Conservation (phyloP, 2,113 vertebrate species). For the Plecturocebus donacophilus region DNA sequence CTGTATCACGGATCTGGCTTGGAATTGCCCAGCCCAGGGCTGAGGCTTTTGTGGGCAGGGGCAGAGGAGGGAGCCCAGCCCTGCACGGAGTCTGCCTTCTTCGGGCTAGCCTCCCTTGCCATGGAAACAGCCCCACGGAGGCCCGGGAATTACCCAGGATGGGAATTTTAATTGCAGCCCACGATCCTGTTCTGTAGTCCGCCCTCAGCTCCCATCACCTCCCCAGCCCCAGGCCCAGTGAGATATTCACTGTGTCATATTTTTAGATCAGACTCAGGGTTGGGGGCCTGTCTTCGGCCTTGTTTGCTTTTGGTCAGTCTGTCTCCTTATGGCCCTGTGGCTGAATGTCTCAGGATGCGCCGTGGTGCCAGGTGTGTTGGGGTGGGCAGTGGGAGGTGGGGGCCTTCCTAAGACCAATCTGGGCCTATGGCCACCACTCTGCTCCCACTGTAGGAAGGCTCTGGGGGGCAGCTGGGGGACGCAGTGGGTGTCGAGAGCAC, state of each 20-base stretch:
- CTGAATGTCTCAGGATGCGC: not conserved
- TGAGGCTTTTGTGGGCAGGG: not conserved
- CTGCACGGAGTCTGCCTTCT: not conserved
- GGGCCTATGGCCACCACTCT: not conserved
- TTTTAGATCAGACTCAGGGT: not conserved
- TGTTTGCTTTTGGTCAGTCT: not conserved
- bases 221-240: not conserved
- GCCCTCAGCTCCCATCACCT: not conserved
- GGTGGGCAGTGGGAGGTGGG: not conserved
- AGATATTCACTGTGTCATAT: not conserved
- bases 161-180: constrained; percentile 37
- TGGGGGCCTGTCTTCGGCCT: not conserved
- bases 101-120: not conserved
- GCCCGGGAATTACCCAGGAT: constrained; percentile 35
- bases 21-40: not conserved
- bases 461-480: not conserved
- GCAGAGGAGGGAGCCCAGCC: not conserved
- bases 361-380: not conserved
- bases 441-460: not conserved
- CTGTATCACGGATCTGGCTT: not conserved
- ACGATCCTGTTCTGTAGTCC: not conserved
- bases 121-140: constrained; percentile 9
- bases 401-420: not conserved
- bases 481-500: not conserved
- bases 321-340: not conserved